phyloP scores from a whole-genome alignment of 2,113 vertebrate species.

The Protobothrops mucrosquamatus region DNA sequence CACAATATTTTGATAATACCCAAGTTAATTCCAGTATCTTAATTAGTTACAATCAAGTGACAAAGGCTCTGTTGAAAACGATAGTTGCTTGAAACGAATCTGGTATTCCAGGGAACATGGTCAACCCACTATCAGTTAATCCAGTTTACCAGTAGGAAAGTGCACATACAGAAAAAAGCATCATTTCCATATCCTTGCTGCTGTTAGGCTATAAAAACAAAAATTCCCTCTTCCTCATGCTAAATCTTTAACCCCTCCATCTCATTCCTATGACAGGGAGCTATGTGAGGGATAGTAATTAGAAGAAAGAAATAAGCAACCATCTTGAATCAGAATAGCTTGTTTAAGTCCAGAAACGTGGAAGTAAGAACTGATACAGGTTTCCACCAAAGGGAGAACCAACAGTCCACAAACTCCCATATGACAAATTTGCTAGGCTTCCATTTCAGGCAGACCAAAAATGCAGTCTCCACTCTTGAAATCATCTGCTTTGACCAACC shows the following conservation, averaged over 20 bases:
- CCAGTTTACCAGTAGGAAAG: neutral
- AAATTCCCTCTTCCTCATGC: neutral
- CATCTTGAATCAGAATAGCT: neutral
- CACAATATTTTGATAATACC: neutral
- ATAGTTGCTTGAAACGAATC: neutral
- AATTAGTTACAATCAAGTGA: neutral
- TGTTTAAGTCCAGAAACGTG: neutral
- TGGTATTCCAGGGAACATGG: neutral
- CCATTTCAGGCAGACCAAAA: neutral
- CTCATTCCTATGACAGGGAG: neutral
- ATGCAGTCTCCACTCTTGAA: neutral
- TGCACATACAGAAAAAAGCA: neutral
- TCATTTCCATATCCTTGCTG: neutral
- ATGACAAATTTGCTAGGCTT: neutral
- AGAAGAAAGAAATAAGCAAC: neutral
- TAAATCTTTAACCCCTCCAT: neutral
- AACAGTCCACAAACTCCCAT: neutral
- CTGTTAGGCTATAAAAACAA: neutral
- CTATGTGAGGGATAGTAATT: neutral
- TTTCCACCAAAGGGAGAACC: neutral
- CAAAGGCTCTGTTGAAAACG: neutral
- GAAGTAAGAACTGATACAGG: neutral
- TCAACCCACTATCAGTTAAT: neutral
- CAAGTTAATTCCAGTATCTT: neutral
- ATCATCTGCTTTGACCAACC: neutral